Evolutionary conservation across 2,888 invertebrate genomes (phyloP).

Genomic region (Antitype chi): DNA sequence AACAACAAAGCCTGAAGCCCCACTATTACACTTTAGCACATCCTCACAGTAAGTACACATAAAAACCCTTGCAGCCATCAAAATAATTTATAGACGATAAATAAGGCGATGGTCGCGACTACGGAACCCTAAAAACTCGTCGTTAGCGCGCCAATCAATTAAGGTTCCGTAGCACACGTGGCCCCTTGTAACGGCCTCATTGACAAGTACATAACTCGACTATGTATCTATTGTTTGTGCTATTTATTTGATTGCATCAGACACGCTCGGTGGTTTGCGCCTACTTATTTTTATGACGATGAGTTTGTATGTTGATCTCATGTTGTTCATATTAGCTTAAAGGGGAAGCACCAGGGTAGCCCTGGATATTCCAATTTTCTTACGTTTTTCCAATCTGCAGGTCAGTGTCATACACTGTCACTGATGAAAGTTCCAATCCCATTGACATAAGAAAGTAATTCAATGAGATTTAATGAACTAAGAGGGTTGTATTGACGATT

Average conservation of each 20-base stretch:
- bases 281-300: background rate
- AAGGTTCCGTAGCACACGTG: constrained; percentile 71
- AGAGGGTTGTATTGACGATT: no score
- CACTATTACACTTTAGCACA: constrained; percentile 28
- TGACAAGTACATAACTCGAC: constrained; percentile 63
- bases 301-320: background rate
- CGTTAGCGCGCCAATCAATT: constrained; percentile 77
- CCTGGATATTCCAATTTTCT: no score
- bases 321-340: background rate
- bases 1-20: constrained; percentile 28
- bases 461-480: no score
- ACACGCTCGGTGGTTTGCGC: background rate
- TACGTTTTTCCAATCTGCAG: no score
- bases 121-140: constrained; percentile 75
- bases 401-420: no score
- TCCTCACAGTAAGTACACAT: constrained; percentile 49
- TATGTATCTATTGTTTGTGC: constrained; percentile 40
- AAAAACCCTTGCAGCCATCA: constrained; percentile 67
- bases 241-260: constrained; percentile 27
- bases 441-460: no score
- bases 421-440: no score
- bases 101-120: constrained; percentile 72
- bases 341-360: no score
- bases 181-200: constrained; percentile 61
- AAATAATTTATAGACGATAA: constrained; percentile 78